These are phyloP conservation scores for Danio aesculapii DNA, from an alignment of 2,797 vertebrate genomes.

Conservation along the genomic window DNA sequence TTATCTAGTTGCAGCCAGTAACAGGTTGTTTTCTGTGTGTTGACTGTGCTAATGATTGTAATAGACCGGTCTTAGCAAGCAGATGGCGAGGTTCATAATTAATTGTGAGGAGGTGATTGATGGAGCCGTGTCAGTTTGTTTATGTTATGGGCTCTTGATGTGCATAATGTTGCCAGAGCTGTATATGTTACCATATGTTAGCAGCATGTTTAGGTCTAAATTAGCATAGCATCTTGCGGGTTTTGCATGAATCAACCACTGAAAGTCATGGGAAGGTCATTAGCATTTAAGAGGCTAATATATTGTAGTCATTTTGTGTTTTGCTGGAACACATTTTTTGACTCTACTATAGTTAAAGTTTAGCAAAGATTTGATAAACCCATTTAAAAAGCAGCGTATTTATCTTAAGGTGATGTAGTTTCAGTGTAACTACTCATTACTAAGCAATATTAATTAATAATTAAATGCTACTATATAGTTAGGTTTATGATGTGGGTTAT, in stretches of 20 bases:
- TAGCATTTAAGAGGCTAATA: background rate
- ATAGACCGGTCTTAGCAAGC: background rate
- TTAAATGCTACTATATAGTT: too few species aligned
- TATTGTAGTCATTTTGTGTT: background rate
- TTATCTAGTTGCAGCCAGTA: too few species aligned
- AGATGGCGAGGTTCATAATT: slow-evolving; percentile 6
- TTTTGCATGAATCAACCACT: slow-evolving; percentile 2
- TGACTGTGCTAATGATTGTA: background rate
- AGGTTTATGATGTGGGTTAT: too few species aligned
- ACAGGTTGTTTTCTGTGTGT: background rate
- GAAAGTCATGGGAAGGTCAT: background rate
- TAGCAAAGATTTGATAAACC: background rate
- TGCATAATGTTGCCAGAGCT: background rate
- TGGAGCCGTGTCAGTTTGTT: slow-evolving; percentile 3
- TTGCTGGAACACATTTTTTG: background rate
- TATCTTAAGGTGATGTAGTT: background rate
- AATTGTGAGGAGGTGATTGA: background rate
- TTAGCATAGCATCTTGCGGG: background rate
- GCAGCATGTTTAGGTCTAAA: background rate
- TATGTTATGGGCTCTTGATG: background rate
- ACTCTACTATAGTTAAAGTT: background rate
- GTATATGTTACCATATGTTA: slow-evolving; percentile 10
- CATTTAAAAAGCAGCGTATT: background rate
- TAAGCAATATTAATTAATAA: background rate
- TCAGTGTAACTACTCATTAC: background rate